Percentiles rank a stretch among this genome's conserved stretches.
These are phyloP conservation scores for Psilopsiagon aurifrons DNA, from an alignment of 2,113 vertebrate species.

Conservation along the genomic window DNA sequence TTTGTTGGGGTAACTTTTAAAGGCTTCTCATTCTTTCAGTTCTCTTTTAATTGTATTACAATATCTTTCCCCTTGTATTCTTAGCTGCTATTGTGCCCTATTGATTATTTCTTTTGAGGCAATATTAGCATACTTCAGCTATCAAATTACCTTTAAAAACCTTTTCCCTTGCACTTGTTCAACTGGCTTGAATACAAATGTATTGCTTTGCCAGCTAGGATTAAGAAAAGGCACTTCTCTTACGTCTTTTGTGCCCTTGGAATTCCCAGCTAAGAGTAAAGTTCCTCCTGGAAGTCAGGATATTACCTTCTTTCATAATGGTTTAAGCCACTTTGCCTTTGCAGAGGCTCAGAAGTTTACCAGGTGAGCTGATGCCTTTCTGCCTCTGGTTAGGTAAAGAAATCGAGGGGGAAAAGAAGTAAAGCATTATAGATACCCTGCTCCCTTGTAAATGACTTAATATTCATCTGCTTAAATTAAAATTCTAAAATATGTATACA, in stretches of 20 bases:
- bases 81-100: not conserved
- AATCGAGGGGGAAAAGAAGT: not conserved
- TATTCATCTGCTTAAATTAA: not conserved
- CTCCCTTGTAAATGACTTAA: not conserved
- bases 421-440: not conserved
- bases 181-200: not conserved
- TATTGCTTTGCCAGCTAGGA: not conserved
- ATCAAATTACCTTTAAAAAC: not conserved
- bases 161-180: not conserved
- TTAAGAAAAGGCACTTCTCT: not conserved
- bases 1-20: not conserved
- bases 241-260: not conserved
- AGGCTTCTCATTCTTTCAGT: not conserved
- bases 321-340: not conserved
- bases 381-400: not conserved
- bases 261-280: not conserved
- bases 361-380: not conserved
- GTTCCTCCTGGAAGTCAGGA: not conserved
- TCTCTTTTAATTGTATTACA: not conserved
- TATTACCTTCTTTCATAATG: not conserved
- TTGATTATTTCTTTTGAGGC: not conserved
- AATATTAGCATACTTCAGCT: not conserved
- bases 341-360: not conserved
- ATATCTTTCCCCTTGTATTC: not conserved
- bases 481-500: not conserved